Evolutionary conservation across 1,140 invertebrate genomes (phyloP), one percentile per base, ranked within the genome.

Genomic region (Pseudomyrmex concolor): DNA sequence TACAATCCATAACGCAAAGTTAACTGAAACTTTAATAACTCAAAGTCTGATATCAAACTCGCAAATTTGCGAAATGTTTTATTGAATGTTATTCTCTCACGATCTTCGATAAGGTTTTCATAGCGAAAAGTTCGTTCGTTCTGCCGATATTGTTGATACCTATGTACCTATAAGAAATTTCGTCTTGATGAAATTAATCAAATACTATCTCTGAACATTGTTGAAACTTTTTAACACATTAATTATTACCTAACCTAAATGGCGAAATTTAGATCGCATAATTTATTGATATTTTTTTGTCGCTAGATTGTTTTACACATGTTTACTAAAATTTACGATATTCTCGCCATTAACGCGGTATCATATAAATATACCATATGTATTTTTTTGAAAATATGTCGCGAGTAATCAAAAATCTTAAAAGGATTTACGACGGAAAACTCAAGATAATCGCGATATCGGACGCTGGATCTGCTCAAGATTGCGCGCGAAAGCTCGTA

Each of bases 81-180:
- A n/a, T 25, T 71, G 51, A 71, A 55, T 51, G 22, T 80, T 70
- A 15, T 70, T 43, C 22, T 70, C 25, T 17, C 64, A 51, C 64
- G 54, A 25, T 17, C 22, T 57, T 9, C n/a, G 34, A 70, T 78
- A 78, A 70, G 66, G 19, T 71, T 80, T 70, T 80, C 76, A 60
- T 71, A 59, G 54, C 22, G 55, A 59, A 43, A 78, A 78, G 51
- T 70, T 55, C 10, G 19, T 66, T 54, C 25, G 7, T 51, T 10
- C 15, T 34, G 17, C 45, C 43, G 0, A 34, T 34, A 34, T 34
- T 34, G 34, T 34, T 34, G 34, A 34, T 34, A n/a, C n/a, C n/a
- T n/a, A n/a, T n/a, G n/a, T n/a, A n/a, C n/a, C n/a, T n/a, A 5
- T 7, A 34, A 34, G 34, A 34, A 34, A 57, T 13, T 0, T 10